These are phyloP conservation scores for Ranitomeya variabilis DNA, from an alignment of 2,113 vertebrate species.

Conservation along the genomic window DNA sequence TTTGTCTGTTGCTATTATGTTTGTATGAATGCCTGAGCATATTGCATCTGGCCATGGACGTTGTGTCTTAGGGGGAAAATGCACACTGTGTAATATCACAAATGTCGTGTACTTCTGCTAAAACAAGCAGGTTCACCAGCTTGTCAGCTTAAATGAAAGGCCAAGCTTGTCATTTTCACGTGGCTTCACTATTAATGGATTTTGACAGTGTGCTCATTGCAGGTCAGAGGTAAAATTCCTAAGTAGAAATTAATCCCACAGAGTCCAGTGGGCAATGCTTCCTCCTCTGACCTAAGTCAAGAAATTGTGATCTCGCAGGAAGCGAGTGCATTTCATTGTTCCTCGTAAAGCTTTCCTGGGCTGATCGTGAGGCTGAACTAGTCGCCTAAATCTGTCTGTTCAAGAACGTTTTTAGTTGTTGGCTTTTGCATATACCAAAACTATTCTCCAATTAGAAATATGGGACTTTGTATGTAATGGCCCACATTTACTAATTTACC, in stretches of 20 bases:
- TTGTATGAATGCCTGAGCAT: constrained; percentile 48
- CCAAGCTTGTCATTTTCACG: constrained; percentile 47
- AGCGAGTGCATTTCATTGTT: not conserved
- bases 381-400: not conserved
- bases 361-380: not conserved
- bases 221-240: constrained; percentile 46
- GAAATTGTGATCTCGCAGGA: constrained; percentile 28
- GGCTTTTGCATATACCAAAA: not conserved
- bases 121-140: constrained; percentile 36
- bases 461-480: not conserved
- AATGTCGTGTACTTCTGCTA: constrained; percentile 3
- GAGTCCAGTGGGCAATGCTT: constrained; percentile 40
- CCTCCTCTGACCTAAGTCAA: constrained; percentile 40
- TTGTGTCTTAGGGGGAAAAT: not conserved
- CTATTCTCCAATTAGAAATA: not conserved
- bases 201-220: constrained; percentile 48
- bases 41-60: constrained; percentile 20
- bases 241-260: constrained; percentile 50
- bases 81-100: not conserved
- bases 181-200: constrained; percentile 44
- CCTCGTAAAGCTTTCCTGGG: not conserved
- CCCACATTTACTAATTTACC: too few relatives aligned
- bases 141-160: constrained; percentile 48
- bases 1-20: constrained; percentile 22
- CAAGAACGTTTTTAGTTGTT: not conserved